Percentiles rank a stretch among this genome's conserved stretches.
These are phyloP conservation scores for Anodontia alba DNA, from an alignment of 2,888 invertebrate species.

Conservation along the genomic window DNA sequence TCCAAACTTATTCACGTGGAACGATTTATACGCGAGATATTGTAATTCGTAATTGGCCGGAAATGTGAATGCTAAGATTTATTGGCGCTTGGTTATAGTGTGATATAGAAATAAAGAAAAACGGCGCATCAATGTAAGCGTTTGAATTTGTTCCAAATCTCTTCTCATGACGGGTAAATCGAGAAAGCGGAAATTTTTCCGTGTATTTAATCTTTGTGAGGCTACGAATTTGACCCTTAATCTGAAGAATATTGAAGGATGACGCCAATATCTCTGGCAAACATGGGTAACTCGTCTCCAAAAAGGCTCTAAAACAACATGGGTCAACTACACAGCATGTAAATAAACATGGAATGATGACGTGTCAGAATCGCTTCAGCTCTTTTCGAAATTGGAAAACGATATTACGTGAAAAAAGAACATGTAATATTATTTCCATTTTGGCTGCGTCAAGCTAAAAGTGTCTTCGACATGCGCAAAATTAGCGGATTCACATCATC, in stretches of 20 bases:
- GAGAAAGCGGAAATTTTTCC: constrained; percentile 19
- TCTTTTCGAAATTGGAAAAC: constrained; percentile 16
- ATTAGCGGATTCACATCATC: no score
- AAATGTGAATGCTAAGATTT: constrained; percentile 64
- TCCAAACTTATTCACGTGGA: constrained; percentile 63
- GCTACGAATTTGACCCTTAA: constrained; percentile 13
- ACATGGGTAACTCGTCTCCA: constrained; percentile 20
- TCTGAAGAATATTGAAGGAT: constrained; percentile 10
- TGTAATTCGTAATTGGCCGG: constrained; percentile 67
- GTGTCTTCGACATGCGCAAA: no score
- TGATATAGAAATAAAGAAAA: constrained; percentile 40
- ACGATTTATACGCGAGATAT: constrained; percentile 62
- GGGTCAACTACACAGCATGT: constrained; percentile 19
- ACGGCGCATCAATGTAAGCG: constrained; percentile 22
- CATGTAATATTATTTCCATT: constrained; percentile 14
- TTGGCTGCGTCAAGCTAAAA: no score
- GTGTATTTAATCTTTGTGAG: constrained; percentile 13
- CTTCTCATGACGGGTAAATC: constrained; percentile 23
- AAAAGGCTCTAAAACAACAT: constrained; percentile 16
- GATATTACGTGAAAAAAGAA: constrained; percentile 2
- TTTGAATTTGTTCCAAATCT: constrained; percentile 23
- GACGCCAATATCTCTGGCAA: constrained; percentile 12
- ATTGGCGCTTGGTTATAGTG: constrained; percentile 45
- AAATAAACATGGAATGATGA: constrained; percentile 17
- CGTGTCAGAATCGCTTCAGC: constrained; percentile 4